Conservation (phyloP, 2,113 vertebrate species). For the Sakesphorus luctuosus region DNA sequence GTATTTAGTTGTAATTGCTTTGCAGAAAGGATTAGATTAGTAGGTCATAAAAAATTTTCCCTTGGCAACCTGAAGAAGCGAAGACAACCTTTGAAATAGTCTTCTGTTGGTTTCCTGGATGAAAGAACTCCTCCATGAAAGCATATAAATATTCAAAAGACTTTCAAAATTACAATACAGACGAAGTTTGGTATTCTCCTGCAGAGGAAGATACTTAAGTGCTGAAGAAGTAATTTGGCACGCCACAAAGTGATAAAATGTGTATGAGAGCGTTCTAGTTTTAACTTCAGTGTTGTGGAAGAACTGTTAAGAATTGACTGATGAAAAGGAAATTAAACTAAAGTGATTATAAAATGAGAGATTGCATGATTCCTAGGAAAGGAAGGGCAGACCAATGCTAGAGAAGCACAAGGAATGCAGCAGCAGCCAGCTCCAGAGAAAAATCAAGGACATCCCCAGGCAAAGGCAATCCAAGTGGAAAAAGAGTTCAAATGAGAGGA, state of each 20-base stretch:
- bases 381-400: background rate
- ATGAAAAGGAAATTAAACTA: background rate
- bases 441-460: background rate
- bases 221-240: background rate
- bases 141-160: background rate
- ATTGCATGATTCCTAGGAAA: background rate
- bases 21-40: background rate
- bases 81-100: background rate
- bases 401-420: background rate
- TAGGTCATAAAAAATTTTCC: background rate
- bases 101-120: background rate
- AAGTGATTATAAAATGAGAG: background rate
- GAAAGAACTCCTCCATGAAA: background rate
- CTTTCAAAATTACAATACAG: background rate
- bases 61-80: background rate
- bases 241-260: background rate
- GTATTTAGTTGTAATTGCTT: background rate
- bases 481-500: background rate
- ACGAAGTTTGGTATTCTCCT: background rate
- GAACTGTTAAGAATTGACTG: background rate
- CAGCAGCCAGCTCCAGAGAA: background rate
- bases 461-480: background rate
- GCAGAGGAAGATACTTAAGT: background rate
- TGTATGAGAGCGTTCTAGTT: background rate
- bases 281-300: background rate